phyloP scores from a whole-genome alignment of 2,797 vertebrate species.

The Dryobates pubescens region DNA sequence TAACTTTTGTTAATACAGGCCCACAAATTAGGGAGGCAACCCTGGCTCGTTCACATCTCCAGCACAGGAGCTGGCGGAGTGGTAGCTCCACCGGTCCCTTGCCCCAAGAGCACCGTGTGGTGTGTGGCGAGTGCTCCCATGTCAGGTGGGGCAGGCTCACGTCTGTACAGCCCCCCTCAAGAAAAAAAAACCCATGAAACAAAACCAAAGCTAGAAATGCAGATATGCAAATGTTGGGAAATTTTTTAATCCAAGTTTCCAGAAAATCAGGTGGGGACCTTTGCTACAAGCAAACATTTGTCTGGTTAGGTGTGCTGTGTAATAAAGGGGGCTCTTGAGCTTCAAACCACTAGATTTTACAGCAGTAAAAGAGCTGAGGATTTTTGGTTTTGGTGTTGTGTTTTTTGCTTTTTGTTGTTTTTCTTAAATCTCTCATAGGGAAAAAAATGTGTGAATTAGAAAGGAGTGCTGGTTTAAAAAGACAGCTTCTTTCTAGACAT shows the following conservation, averaged over 20 bases:
- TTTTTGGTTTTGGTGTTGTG: background rate
- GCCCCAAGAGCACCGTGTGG: background rate
- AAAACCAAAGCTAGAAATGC: constrained; percentile 14
- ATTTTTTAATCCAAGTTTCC: constrained; percentile 19
- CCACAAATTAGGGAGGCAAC: background rate
- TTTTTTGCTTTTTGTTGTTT: background rate
- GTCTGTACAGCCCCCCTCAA: background rate
- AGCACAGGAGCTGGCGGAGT: background rate
- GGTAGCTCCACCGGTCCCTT: background rate
- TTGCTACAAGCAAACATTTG: background rate
- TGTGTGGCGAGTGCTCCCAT: background rate
- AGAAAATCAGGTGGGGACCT: background rate
- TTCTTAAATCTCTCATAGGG: background rate
- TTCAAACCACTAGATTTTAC: constrained; percentile 32
- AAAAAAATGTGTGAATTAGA: background rate
- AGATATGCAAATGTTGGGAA: background rate
- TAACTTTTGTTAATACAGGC: background rate
- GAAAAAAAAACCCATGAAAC: background rate
- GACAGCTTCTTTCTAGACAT: constrained; percentile 8
- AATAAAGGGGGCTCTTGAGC: background rate
- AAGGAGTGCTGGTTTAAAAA: background rate
- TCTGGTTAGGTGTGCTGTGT: background rate
- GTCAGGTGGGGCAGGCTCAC: background rate
- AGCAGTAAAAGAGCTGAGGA: constrained; percentile 41
- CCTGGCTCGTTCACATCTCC: background rate